These are phyloP conservation scores for Coboldia fuscipes DNA, from an alignment of 1,140 invertebrate species.

Conservation along the genomic window DNA sequence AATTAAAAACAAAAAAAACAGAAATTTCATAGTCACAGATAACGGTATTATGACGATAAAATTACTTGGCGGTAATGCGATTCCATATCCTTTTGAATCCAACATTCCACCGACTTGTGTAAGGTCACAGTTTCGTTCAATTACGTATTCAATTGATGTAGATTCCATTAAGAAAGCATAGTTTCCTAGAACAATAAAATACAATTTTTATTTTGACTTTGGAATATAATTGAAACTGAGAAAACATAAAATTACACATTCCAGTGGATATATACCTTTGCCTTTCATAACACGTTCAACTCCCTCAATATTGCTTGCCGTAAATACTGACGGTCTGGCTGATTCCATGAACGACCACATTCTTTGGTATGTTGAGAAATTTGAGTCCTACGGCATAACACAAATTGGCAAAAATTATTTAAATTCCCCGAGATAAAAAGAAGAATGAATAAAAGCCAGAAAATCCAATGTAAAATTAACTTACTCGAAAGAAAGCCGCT, in stretches of 20 bases:
- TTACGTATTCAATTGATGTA: conserved; percentile 77
- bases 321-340: conserved; percentile 62
- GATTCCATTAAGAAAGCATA: conserved; percentile 91
- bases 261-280: conserved; percentile 40
- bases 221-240: too few relatives aligned
- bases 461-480: conserved; percentile 5
- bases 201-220: neutral
- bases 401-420: neutral
- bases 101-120: conserved; percentile 76
- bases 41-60: conserved; percentile 4
- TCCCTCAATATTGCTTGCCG: conserved; percentile 63
- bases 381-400: conserved; percentile 49
- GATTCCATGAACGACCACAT: conserved; percentile 92
- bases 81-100: conserved; percentile 83
- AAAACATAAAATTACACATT: too few relatives aligned
- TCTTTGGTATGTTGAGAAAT: conserved; percentile 73
- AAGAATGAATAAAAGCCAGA: neutral
- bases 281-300: conserved; percentile 65
- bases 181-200: conserved; percentile 17
- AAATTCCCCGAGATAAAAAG: neutral
- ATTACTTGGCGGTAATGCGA: conserved; percentile 80
- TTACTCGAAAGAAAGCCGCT: conserved; percentile 77
- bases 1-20: neutral
- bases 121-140: conserved; percentile 75
- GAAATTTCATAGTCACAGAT: neutral